A percentile compares a stretch with the other conserved stretches of the same genome.
These are phyloP conservation scores for Antitype chi DNA, from an alignment of 2,888 invertebrate genomes.

Conservation along the genomic window DNA sequence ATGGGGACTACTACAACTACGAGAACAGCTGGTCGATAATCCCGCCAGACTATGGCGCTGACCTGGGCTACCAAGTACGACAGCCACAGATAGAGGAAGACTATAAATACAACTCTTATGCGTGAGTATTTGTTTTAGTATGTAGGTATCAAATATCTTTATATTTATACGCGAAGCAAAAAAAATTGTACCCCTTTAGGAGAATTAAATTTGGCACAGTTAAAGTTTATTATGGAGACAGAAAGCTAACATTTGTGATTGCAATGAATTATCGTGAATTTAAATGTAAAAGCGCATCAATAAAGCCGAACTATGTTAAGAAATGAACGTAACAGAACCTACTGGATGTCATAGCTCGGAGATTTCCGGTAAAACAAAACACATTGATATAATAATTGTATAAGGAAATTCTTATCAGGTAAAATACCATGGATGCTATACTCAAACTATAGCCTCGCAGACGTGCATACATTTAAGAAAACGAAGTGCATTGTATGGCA, in stretches of 20 bases:
- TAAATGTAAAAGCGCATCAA: neutral
- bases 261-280: no score
- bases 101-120: slow-evolving; percentile 91
- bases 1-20: slow-evolving; percentile 90
- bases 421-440: slow-evolving; percentile 21
- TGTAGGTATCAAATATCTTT: neutral
- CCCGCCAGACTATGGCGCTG: slow-evolving; percentile 93
- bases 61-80: slow-evolving; percentile 83
- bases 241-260: no score
- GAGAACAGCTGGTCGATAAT: slow-evolving; percentile 93
- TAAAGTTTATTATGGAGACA: no score
- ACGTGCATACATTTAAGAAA: slow-evolving; percentile 52
- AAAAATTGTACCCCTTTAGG: no score
- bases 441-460: slow-evolving; percentile 37
- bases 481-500: slow-evolving; percentile 67
- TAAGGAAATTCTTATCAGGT: slow-evolving; percentile 25
- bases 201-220: no score
- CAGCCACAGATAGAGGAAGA: slow-evolving; percentile 91
- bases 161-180: no score
- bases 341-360: neutral
- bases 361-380: slow-evolving; percentile 31
- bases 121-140: slow-evolving; percentile 85
- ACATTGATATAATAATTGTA: slow-evolving; percentile 32
- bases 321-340: neutral
- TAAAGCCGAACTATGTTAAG: neutral